phyloP scores from a whole-genome alignment of 2,888 invertebrate species.

The Oxytorus armatus region DNA sequence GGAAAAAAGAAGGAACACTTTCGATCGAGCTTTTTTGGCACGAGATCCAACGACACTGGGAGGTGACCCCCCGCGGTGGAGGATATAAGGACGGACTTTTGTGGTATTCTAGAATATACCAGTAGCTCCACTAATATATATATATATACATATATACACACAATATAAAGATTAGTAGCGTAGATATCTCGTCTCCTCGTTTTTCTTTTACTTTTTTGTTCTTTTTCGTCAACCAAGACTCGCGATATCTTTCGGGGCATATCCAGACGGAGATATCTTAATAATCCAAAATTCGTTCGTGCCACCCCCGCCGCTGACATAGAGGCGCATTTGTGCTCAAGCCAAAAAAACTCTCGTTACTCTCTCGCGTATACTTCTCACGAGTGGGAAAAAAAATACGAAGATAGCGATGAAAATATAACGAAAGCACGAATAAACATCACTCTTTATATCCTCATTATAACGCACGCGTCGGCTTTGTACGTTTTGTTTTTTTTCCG shows the following conservation, averaged over 20 bases:
- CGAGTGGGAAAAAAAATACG: conserved; percentile 12
- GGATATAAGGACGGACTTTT: conserved; percentile 48
- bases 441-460: conserved; percentile 39
- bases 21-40: conserved; percentile 59
- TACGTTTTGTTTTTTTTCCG: not conserved
- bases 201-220: conserved; percentile 8
- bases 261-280: conserved; percentile 36
- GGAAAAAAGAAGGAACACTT: conserved; percentile 21
- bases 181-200: conserved; percentile 26
- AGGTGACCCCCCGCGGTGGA: conserved; percentile 50
- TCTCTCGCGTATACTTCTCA: conserved; percentile 1
- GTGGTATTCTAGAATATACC: conserved; percentile 36
- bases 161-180: conserved; percentile 47
- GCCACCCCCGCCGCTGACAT: conserved; percentile 2
- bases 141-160: too few relatives aligned
- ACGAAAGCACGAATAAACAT: conserved; percentile 61
- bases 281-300: conserved; percentile 57
- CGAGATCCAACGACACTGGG: conserved; percentile 44
- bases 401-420: conserved; percentile 32
- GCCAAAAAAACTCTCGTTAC: conserved; percentile 24
- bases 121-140: conserved; percentile 40
- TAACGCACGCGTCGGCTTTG: not conserved
- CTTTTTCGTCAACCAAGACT: conserved; percentile 36
- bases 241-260: conserved; percentile 3
- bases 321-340: conserved; percentile 38